phyloP scores from a whole-genome alignment of 2,888 invertebrate genomes.

The Thereva nobilitata region DNA sequence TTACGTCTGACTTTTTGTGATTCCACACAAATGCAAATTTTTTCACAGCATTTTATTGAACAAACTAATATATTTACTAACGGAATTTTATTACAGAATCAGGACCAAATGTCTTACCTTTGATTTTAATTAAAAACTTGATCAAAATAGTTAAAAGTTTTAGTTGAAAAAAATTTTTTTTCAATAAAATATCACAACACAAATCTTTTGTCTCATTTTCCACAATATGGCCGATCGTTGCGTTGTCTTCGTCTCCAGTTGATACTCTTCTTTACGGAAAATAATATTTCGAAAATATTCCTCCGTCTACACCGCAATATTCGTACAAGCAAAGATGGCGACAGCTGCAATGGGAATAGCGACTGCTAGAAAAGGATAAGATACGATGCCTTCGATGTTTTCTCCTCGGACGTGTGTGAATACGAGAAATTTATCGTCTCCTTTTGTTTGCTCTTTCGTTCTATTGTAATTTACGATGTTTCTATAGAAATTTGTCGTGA shows the following conservation, averaged over 20 bases:
- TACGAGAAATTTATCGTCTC: conserved; percentile 28
- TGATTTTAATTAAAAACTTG: conserved; percentile 27
- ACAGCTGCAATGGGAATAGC: conserved; percentile 8
- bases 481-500: background rate
- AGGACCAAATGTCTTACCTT: conserved; percentile 28
- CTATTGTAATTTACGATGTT: conserved; percentile 4
- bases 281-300: conserved; percentile 25
- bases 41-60: background rate
- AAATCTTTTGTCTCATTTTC: conserved; percentile 48
- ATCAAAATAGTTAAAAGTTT: conserved; percentile 15
- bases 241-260: conserved; percentile 43
- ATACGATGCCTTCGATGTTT: conserved; percentile 16
- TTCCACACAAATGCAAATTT: background rate
- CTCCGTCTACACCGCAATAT: conserved; percentile 19
- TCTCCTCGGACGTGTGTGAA: conserved; percentile 17
- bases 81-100: conserved; percentile 4
- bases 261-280: conserved; percentile 19
- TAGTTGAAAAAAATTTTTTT: conserved; percentile 32
- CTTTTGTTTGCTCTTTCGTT: conserved; percentile 37
- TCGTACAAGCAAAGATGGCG: conserved; percentile 33
- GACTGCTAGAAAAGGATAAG: conserved; percentile 29
- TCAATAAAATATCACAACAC: conserved; percentile 36
- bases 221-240: conserved; percentile 46
- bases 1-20: no score
- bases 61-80: no score